Percentiles rank a stretch among this genome's conserved stretches.
These are phyloP conservation scores for Furcifer pardalis DNA, from an alignment of 2,797 vertebrate species.

Conservation along the genomic window DNA sequence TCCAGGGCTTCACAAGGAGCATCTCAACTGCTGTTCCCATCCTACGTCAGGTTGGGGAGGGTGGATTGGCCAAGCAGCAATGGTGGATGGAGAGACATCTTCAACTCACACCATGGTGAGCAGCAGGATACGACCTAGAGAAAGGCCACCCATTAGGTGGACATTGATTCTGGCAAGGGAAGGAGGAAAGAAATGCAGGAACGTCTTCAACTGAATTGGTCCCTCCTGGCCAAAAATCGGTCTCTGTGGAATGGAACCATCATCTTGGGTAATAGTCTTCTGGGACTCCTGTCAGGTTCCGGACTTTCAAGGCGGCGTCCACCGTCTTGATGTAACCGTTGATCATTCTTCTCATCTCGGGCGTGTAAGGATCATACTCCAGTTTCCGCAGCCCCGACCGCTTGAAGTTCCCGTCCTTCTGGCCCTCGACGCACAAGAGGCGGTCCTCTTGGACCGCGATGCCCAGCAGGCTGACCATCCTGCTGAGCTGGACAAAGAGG, in stretches of 20 bases:
- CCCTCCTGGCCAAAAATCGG: accelerated
- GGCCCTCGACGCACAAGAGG: conserved; percentile 94
- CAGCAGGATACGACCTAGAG: conserved; percentile 46
- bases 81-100: conserved; percentile 14
- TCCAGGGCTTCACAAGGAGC: accelerated
- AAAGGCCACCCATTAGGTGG: conserved; percentile 70
- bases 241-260: conserved; percentile 48
- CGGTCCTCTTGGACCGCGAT: conserved; percentile 87
- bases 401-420: conserved; percentile 98
- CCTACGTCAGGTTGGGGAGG: accelerated
- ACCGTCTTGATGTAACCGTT: conserved; percentile 89
- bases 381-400: conserved; percentile 92
- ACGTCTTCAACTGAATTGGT: neutral
- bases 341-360: conserved; percentile 87
- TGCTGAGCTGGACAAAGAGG: conserved; percentile 88
- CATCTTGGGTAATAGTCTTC: conserved; percentile 94
- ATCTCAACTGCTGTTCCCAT: accelerated
- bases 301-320: conserved; percentile 82
- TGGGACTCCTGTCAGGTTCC: conserved; percentile 89
- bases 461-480: conserved; percentile 88
- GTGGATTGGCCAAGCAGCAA: neutral
- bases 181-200: neutral
- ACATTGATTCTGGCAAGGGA: conserved; percentile 41
- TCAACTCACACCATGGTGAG: conserved; percentile 71
- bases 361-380: conserved; percentile 93